phyloP scores from a whole-genome alignment of 2,113 vertebrate genomes.

The Corynorhinus townsendii region DNA sequence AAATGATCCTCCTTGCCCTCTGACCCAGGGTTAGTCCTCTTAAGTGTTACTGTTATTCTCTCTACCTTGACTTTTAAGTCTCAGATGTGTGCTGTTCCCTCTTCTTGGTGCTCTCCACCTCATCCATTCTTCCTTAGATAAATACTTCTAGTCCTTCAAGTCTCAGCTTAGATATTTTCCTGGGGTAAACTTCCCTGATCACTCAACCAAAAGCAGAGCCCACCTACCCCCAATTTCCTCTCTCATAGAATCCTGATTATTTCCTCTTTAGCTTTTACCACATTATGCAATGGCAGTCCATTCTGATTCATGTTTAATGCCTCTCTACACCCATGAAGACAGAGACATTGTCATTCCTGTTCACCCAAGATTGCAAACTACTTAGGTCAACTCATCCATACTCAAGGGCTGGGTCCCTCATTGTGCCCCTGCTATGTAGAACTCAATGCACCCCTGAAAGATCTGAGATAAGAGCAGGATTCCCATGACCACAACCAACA shows the following conservation, averaged over 20 bases:
- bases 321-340: not conserved
- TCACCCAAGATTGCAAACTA: not conserved
- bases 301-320: not conserved
- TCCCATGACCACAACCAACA: constrained; percentile 30
- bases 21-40: not conserved
- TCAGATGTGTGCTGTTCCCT: not conserved
- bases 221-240: not conserved
- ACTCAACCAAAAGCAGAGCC: not conserved
- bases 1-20: not conserved
- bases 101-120: not conserved
- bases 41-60: not conserved
- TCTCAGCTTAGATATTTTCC: not conserved
- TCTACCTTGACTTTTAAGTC: not conserved
- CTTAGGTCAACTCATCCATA: not conserved
- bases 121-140: not conserved
- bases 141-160: not conserved
- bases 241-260: not conserved
- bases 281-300: not conserved
- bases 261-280: not conserved
- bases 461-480: not conserved
- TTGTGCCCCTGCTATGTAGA: not conserved
- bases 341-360: not conserved
- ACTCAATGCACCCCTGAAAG: fast-evolving
- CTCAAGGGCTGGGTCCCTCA: constrained; percentile 14
- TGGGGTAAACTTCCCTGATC: not conserved